Evolutionary conservation across 2,113 vertebrate species (phyloP).

Genomic region (Sigmodon hispidus): DNA sequence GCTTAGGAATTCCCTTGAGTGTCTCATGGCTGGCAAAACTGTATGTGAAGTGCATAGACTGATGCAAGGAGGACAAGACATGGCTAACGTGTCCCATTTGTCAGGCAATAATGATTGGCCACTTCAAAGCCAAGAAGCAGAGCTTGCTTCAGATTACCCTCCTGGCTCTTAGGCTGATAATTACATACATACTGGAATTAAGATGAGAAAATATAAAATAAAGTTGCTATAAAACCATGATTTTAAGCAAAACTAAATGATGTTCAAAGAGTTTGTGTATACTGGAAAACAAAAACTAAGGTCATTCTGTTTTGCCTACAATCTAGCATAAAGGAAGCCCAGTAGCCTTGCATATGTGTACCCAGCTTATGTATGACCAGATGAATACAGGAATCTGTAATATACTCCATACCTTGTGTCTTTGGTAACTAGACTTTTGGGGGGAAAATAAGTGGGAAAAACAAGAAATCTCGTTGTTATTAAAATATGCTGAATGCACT

Average conservation of each 20-base stretch:
- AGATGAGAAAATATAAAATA: not conserved
- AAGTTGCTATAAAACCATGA: slow-evolving; percentile 16
- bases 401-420: fast-evolving
- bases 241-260: not conserved
- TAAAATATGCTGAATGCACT: not conserved
- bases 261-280: not conserved
- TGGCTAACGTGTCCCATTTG: not conserved
- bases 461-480: not conserved
- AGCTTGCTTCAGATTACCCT: not conserved
- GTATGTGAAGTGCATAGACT: not conserved
- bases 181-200: not conserved
- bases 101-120: not conserved
- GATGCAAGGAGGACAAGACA: not conserved
- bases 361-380: not conserved
- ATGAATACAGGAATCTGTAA: not conserved
- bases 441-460: not conserved
- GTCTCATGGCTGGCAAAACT: not conserved
- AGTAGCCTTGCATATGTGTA: not conserved
- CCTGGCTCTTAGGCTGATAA: not conserved
- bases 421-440: slow-evolving; percentile 4
- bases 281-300: slow-evolving; percentile 35
- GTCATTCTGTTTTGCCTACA: slow-evolving; percentile 39
- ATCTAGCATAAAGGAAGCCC: not conserved
- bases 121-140: not conserved
- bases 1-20: not conserved